A percentile compares a stretch with the other conserved stretches of the same genome.
phyloP scores from a whole-genome alignment of 2,888 invertebrate species.

The Dicyrtoma fusca region DNA sequence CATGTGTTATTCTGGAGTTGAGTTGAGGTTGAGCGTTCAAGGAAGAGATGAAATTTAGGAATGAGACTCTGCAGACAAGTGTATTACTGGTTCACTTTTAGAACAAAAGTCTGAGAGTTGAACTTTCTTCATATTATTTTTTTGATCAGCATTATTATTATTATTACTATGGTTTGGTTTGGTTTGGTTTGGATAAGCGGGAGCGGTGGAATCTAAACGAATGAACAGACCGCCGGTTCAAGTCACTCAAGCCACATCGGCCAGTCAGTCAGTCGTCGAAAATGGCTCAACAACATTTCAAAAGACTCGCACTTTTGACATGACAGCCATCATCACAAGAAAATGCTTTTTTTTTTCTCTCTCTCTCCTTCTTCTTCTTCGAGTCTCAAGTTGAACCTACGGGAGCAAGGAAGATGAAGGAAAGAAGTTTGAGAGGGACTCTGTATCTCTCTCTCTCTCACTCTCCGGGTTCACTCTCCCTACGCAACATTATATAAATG shows the following conservation, averaged over 20 bases:
- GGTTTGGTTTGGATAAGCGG: conserved; percentile 3
- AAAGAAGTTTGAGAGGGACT: conserved; percentile 8
- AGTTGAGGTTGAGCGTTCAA: too few species aligned
- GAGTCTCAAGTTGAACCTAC: not conserved
- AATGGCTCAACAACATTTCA: conserved; percentile 57
- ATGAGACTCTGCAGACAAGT: too few species aligned
- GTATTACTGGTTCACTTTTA: too few species aligned
- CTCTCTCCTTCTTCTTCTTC: not conserved
- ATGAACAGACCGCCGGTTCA: conserved; percentile 2
- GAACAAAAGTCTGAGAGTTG: too few species aligned
- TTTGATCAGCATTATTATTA: too few species aligned
- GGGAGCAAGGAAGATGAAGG: not conserved
- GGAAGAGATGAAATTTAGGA: too few species aligned
- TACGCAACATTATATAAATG: too few species aligned
- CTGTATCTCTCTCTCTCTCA: too few species aligned
- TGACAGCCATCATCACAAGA: conserved; percentile 56
- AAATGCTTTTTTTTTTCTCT: conserved; percentile 44
- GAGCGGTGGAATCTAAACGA: conserved; percentile 10
- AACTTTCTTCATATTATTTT: too few species aligned
- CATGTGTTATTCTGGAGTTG: too few species aligned
- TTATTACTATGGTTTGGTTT: too few species aligned
- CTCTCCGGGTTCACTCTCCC: too few species aligned
- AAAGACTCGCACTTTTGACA: conserved; percentile 53
- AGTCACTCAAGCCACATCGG: conserved; percentile 19
- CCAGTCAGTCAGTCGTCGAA: conserved; percentile 42